Evolutionary conservation across 2,888 invertebrate species (phyloP).

Genomic region (Azorinus chamasolen): DNA sequence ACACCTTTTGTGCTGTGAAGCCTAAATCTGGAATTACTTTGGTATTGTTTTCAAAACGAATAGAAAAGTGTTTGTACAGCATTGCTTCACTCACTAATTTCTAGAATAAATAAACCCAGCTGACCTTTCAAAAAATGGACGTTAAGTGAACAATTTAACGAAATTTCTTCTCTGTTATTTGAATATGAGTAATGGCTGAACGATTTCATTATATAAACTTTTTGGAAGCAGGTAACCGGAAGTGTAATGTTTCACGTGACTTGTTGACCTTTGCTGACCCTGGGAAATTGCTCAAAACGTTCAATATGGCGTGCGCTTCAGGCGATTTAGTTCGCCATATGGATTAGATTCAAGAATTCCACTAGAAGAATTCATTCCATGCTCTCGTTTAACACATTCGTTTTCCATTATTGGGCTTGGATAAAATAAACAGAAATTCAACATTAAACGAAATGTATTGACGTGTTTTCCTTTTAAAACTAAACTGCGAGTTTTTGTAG

Average conservation of each 20-base stretch:
- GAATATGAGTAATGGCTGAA: too few relatives aligned
- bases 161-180: too few relatives aligned
- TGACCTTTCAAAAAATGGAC: conserved; percentile 24
- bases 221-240: too few relatives aligned
- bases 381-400: not conserved
- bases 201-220: too few relatives aligned
- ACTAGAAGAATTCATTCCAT: not conserved
- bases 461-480: conserved; percentile 21
- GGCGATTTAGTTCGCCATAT: too few relatives aligned
- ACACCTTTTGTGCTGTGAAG: conserved; percentile 10
- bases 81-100: conserved; percentile 16
- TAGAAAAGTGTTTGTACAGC: conserved; percentile 10
- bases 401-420: not conserved
- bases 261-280: too few relatives aligned
- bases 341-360: not conserved
- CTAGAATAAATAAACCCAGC: conserved; percentile 32
- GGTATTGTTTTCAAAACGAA: conserved; percentile 18
- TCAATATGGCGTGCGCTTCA: too few relatives aligned
- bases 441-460: not conserved
- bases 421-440: conserved; percentile 2
- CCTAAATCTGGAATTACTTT: conserved; percentile 23
- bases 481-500: conserved; percentile 12
- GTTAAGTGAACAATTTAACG: not conserved
- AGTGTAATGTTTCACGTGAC: too few relatives aligned
- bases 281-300: too few relatives aligned